Evolutionary conservation across 1,140 invertebrate species (phyloP), one percentile per base, ranked within the genome.

Genomic region (Musca vetustissima): DNA sequence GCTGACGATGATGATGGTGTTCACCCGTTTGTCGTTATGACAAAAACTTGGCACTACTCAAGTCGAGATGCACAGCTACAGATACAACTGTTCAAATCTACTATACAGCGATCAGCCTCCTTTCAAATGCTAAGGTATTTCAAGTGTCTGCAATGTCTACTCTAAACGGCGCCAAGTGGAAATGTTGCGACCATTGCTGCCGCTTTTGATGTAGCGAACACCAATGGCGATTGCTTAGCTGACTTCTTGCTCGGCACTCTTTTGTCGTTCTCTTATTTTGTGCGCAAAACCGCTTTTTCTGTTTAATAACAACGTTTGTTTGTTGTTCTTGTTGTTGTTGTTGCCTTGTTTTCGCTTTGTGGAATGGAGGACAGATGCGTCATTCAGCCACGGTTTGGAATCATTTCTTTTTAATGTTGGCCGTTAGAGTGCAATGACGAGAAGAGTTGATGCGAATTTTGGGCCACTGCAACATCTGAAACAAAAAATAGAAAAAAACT

Each of bases 221-320:
- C 2, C 11, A n/a, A 25, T 57, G 24, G 22, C 28, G 36, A 43
- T 43, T 43, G 36, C 13, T 43, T 43, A 43, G 36, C 36, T 43
- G 36, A 43, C 36, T 43, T 43, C 13, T 43, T 43, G 36, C 36
- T 8, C 13, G 36, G 36, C 36, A 43, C 36, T 43, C 36, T 43
- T 43, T 28, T 57, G 24, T 13, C 21, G 53, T 57, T 57, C 14
- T 57, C 22, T 57, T 57, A 57, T 57, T 57, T 57, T 57, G 53
- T 57, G 53, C 24, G 53, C 53, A 57, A 57, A 57, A 32, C 22
- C 25, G 24, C 25, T 28, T 28, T 57, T 57, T 25, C n/a, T 28
- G 11, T 43, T 43, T 43, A 43, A 43, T 43, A 43, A 43, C 36
- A 43, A 13, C 36, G 36, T 13, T 7, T 43, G 15, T 28, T 57